A percentile compares a stretch with the other conserved stretches of the same genome.
These are phyloP conservation scores for Bombycilla garrulus DNA, from an alignment of 2,113 vertebrate species.

Conservation along the genomic window DNA sequence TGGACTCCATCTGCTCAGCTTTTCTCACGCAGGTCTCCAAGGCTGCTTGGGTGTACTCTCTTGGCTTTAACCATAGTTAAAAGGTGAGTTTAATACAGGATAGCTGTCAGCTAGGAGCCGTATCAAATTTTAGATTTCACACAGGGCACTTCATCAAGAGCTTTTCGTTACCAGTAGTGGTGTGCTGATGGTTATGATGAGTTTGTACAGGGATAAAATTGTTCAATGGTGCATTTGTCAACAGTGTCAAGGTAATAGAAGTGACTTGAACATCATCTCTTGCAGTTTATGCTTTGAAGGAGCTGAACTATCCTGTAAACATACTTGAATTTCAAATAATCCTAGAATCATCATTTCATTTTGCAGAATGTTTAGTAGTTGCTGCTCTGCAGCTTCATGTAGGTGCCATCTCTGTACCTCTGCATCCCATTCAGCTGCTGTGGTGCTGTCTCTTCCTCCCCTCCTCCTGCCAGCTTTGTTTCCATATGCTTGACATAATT, in stretches of 20 bases:
- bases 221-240: background rate
- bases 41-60: background rate
- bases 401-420: accelerated
- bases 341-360: background rate
- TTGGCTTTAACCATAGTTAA: background rate
- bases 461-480: background rate
- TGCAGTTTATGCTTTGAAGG: background rate
- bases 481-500: background rate
- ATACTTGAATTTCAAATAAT: background rate
- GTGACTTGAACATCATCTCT: background rate
- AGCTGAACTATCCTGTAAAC: background rate
- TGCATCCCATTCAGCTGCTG: accelerated
- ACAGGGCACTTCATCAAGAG: background rate
- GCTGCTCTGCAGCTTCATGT: background rate
- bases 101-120: background rate
- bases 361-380: background rate
- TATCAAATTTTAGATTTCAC: conserved; percentile 20
- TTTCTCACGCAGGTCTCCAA: background rate
- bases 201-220: conserved; percentile 1
- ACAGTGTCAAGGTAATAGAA: conserved; percentile 9
- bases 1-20: background rate
- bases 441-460: no score
- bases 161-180: background rate
- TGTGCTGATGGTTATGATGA: conserved; percentile 12
- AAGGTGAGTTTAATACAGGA: background rate